Evolutionary conservation across 35 echinoderm and acorn worm genomes (phyloP).

Genomic region (Patiria miniata): DNA sequence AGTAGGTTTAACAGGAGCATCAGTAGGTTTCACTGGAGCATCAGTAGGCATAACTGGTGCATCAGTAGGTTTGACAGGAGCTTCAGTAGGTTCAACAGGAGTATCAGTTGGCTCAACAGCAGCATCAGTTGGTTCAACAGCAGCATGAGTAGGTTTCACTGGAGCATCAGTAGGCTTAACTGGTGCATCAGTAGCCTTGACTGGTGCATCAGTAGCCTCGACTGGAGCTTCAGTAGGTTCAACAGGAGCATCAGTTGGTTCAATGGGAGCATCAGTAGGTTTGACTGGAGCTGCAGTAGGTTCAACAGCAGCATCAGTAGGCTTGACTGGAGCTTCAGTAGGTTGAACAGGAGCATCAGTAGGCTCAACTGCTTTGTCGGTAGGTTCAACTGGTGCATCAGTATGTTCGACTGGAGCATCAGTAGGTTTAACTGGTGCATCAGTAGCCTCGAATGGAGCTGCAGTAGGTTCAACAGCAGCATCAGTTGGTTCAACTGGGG

Average conservation of each 20-base stretch:
- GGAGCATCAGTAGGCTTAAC: not conserved
- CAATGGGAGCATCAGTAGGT: not conserved
- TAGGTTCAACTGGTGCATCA: not conserved
- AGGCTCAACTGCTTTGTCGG: not conserved
- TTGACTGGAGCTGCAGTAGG: not conserved
- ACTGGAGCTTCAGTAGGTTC: not conserved
- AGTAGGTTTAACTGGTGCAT: too few relatives aligned
- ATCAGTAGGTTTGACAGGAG: not conserved
- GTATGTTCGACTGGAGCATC: too few relatives aligned
- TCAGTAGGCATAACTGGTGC: not conserved
- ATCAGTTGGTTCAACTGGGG: too few relatives aligned
- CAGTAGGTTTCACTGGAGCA: too few relatives aligned
- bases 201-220: not conserved
- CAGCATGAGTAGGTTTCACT: not conserved
- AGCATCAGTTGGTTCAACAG: not conserved
- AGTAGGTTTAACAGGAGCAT: too few relatives aligned
- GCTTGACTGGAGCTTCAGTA: not conserved
- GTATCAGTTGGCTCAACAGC: not conserved
- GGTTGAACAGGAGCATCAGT: not conserved
- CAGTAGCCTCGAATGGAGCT: too few relatives aligned
- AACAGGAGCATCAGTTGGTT: not conserved
- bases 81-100: conserved; percentile 14
- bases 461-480: too few relatives aligned
- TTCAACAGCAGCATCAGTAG: not conserved
- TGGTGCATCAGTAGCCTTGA: not conserved